A percentile compares a stretch with the other conserved stretches of the same genome.
phyloP scores from a whole-genome alignment of 2,113 vertebrate genomes.

The Hyperoodon ampullatus region DNA sequence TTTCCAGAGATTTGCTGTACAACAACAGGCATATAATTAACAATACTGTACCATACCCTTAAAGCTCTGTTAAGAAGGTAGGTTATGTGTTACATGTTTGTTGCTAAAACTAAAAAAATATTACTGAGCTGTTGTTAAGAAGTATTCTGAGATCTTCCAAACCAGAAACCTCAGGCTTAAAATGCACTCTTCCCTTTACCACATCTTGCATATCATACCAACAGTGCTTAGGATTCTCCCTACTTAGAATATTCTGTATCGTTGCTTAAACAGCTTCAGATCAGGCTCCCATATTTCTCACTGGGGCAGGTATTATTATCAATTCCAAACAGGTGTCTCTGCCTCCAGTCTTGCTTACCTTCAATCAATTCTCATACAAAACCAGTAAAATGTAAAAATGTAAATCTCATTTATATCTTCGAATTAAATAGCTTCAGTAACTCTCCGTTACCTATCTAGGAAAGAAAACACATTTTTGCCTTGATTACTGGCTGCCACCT shows the following conservation, averaged over 20 bases:
- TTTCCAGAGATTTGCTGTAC: not conserved
- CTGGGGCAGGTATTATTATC: not conserved
- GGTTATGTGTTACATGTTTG: not conserved
- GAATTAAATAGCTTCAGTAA: not conserved
- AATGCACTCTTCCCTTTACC: not conserved
- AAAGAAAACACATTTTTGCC: not conserved
- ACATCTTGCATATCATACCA: not conserved
- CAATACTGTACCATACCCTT: not conserved
- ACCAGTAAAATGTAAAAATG: constrained; percentile 29
- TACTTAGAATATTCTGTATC: constrained; percentile 11
- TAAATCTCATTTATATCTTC: not conserved
- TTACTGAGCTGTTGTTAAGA: not conserved
- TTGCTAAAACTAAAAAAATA: not conserved
- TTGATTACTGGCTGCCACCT: not conserved
- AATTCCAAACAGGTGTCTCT: not conserved
- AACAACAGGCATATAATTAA: not conserved
- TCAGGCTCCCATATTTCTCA: not conserved
- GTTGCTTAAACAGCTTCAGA: not conserved
- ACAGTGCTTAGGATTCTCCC: not conserved
- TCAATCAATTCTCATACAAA: not conserved
- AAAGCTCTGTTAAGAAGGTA: not conserved
- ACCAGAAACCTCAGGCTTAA: not conserved
- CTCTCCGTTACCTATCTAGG: not conserved
- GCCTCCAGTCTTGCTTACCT: not conserved
- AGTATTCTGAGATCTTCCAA: not conserved